Evolutionary conservation across 1,140 invertebrate species (phyloP).

Genomic region (Eurosta solidaginis): DNA sequence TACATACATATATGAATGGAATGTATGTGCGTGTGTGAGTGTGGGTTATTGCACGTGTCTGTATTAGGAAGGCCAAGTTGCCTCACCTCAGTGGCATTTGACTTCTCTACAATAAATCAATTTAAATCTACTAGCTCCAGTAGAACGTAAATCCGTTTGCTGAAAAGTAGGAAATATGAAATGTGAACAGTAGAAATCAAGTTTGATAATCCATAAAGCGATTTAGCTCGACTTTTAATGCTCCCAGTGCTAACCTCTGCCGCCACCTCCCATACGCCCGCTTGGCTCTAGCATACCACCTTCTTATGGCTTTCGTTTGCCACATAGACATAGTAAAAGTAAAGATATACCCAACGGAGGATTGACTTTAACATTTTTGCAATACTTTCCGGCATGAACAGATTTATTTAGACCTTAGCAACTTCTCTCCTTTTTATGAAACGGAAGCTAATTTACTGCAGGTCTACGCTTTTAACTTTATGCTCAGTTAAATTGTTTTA

Average conservation of each 20-base stretch:
- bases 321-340: too few species aligned
- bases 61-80: not conserved
- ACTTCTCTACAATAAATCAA: constrained; percentile 24
- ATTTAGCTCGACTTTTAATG: constrained; percentile 24
- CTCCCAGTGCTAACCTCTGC: not conserved
- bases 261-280: too few species aligned
- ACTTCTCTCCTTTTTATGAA: too few species aligned
- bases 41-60: not conserved
- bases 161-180: constrained; percentile 22
- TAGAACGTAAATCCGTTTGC: constrained; percentile 28
- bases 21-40: not conserved
- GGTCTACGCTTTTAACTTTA: too few species aligned
- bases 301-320: too few species aligned
- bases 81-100: constrained; percentile 23
- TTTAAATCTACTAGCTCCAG: constrained; percentile 21
- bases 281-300: too few species aligned
- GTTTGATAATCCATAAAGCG: constrained; percentile 28
- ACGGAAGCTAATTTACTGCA: too few species aligned
- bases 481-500: too few species aligned
- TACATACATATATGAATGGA: not conserved
- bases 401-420: too few species aligned
- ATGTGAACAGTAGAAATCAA: constrained; percentile 22
- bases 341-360: too few species aligned
- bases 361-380: too few species aligned
- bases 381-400: too few species aligned